Evolutionary conservation across 2,888 invertebrate genomes (phyloP).

Genomic region (Aphidius colemani): DNA sequence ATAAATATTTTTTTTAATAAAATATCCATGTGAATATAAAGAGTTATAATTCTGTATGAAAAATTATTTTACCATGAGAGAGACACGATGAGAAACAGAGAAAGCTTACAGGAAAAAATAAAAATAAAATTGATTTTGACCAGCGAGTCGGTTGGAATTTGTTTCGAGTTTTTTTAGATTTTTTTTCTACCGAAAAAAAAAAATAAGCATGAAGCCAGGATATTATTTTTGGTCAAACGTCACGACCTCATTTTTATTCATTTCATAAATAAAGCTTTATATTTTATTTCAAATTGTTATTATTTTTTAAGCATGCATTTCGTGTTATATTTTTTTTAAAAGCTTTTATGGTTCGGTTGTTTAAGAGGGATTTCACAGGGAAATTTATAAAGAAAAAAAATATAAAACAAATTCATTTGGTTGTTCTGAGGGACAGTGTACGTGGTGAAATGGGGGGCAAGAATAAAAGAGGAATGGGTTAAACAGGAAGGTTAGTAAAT

Average conservation of each 20-base stretch:
- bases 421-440: too few species aligned
- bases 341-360: conserved; percentile 14
- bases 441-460: neutral
- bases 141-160: neutral
- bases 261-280: neutral
- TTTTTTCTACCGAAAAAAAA: too few species aligned
- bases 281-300: neutral
- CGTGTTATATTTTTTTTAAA: conserved; percentile 26
- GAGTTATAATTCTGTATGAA: too few species aligned
- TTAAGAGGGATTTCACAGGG: conserved; percentile 23
- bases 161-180: neutral
- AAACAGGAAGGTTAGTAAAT: conserved; percentile 34
- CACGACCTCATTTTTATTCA: neutral
- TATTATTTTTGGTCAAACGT: neutral
- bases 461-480: neutral
- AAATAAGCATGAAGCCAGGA: too few species aligned
- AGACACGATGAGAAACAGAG: too few species aligned
- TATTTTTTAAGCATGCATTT: too few species aligned
- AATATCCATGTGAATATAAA: too few species aligned
- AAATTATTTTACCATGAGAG: too few species aligned
- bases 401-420: too few species aligned
- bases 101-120: neutral
- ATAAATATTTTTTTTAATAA: neutral
- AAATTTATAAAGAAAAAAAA: neutral
- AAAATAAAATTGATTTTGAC: neutral